phyloP scores from a whole-genome alignment of 2,797 vertebrate species.

The Tadarida brasiliensis region DNA sequence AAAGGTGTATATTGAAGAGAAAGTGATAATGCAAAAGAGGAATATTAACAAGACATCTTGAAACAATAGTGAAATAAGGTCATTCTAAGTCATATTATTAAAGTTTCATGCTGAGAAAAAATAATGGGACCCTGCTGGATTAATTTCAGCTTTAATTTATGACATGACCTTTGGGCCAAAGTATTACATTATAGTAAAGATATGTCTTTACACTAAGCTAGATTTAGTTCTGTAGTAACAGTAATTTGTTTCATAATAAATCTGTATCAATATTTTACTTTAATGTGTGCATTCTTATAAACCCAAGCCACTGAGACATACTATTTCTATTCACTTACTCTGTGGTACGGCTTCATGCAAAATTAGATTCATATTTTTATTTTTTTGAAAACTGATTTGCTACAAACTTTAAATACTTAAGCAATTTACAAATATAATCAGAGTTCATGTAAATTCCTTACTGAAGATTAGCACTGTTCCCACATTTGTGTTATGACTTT shows the following conservation, averaged over 20 bases:
- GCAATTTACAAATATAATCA: slow-evolving; percentile 62
- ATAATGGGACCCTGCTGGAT: slow-evolving; percentile 89
- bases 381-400: slow-evolving; percentile 31
- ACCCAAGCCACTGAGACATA: not conserved
- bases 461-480: not conserved
- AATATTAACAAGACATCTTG: slow-evolving; percentile 84
- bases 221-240: slow-evolving; percentile 82
- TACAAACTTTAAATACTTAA: slow-evolving; percentile 65
- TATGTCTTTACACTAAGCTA: slow-evolving; percentile 77
- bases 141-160: slow-evolving; percentile 90
- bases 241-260: slow-evolving; percentile 86
- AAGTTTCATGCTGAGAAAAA: slow-evolving; percentile 87
- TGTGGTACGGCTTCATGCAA: slow-evolving; percentile 50
- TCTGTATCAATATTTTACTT: slow-evolving; percentile 86
- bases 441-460: slow-evolving; percentile 54
- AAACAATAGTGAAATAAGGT: slow-evolving; percentile 88
- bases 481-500: slow-evolving; percentile 30
- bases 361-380: slow-evolving; percentile 61
- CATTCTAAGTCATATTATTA: slow-evolving; percentile 87
- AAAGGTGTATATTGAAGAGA: slow-evolving; percentile 74
- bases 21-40: slow-evolving; percentile 82
- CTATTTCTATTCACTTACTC: slow-evolving; percentile 47
- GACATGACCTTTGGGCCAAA: slow-evolving; percentile 84
- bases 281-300: slow-evolving; percentile 51
- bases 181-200: slow-evolving; percentile 84